Conservation (phyloP, 2,888 invertebrate species). For the Ptilodon capucinus region DNA sequence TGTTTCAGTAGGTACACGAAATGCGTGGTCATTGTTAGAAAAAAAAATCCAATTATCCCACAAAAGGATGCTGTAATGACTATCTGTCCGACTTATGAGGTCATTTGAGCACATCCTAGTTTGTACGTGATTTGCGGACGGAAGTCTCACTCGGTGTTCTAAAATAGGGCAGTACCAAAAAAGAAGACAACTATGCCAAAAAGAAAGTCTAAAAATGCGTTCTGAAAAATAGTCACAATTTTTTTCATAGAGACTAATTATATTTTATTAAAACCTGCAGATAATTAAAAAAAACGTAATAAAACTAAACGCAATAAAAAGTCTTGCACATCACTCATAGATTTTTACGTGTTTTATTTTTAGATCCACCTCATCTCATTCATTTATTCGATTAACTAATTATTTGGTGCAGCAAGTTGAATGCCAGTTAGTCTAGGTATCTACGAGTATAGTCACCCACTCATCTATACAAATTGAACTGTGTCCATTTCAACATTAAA, state of each 20-base stretch:
- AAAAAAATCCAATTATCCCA: slow-evolving; percentile 45
- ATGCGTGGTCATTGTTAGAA: slow-evolving; percentile 31
- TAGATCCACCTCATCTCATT: no score
- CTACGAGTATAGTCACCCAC: neutral
- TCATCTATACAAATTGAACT: slow-evolving; percentile 3
- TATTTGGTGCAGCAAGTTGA: no score
- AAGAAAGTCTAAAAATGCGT: no score
- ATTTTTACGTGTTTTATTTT: no score
- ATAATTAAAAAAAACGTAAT: no score
- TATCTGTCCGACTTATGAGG: slow-evolving; percentile 25
- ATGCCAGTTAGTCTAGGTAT: no score
- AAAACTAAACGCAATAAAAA: no score
- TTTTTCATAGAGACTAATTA: no score
- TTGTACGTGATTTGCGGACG: slow-evolving; percentile 35
- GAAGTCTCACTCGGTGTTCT: neutral
- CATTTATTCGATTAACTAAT: no score
- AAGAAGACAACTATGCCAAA: neutral
- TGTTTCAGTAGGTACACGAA: slow-evolving; percentile 25
- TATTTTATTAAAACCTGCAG: no score
- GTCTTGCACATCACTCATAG: no score
- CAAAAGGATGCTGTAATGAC: slow-evolving; percentile 44
- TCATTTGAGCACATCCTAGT: slow-evolving; percentile 40
- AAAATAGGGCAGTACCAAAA: neutral
- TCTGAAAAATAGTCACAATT: no score
- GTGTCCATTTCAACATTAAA: slow-evolving; percentile 28